phyloP scores from a whole-genome alignment of 2,888 invertebrate species.

The Bellardia pandia region DNA sequence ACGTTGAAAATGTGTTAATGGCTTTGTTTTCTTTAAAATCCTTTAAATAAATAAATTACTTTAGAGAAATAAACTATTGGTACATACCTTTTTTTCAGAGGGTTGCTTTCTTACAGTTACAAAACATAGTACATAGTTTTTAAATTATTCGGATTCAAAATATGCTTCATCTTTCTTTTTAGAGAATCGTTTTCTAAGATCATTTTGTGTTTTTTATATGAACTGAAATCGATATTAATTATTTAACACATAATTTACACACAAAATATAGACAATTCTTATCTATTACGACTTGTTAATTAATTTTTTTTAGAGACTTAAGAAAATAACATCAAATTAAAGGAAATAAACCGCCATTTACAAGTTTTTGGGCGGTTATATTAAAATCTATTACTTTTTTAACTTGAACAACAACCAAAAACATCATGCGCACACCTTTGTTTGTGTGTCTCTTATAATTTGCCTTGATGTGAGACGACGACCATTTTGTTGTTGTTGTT shows the following conservation, averaged over 20 bases:
- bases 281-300: constrained; percentile 26
- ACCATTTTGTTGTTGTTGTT: constrained; percentile 59
- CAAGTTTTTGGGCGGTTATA: constrained; percentile 9
- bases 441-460: constrained; percentile 3
- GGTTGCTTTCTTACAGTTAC: too few relatives aligned
- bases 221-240: too few relatives aligned
- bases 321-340: constrained; percentile 5
- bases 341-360: constrained; percentile 39
- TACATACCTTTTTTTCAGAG: too few relatives aligned
- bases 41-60: too few relatives aligned
- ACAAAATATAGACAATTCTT: background rate
- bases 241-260: background rate
- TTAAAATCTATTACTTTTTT: constrained; percentile 14
- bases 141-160: too few relatives aligned
- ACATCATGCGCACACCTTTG: constrained; percentile 31
- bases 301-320: constrained; percentile 1
- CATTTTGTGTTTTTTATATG: too few relatives aligned
- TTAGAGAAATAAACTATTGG: too few relatives aligned
- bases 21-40: too few relatives aligned
- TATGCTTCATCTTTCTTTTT: too few relatives aligned
- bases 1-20: too few relatives aligned
- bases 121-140: too few relatives aligned
- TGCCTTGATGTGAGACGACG: background rate
- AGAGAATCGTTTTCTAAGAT: too few relatives aligned
- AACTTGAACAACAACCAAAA: background rate